phyloP scores from a whole-genome alignment of 2,888 invertebrate species.

The Philereme vetulata region DNA sequence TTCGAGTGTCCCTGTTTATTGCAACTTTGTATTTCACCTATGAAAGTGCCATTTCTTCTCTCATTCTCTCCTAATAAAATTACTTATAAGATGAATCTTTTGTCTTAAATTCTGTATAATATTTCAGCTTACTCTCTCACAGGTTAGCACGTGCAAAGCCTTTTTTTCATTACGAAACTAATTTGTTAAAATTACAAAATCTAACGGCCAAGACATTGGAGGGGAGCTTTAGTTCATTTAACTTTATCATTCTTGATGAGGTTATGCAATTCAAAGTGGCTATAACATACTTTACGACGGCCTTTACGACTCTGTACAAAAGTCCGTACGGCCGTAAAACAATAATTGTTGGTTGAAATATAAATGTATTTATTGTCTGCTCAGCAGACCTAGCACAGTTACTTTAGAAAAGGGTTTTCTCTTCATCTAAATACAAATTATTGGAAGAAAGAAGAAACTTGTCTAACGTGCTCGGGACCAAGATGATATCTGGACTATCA shows the following conservation, averaged over 20 bases:
- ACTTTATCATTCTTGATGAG: constrained; percentile 33
- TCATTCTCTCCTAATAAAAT: neutral
- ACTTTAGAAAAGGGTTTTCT: too few species aligned
- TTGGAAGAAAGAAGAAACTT: too few species aligned
- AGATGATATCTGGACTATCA: too few species aligned
- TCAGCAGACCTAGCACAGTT: too few species aligned
- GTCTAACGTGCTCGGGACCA: too few species aligned
- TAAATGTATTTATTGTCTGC: constrained; percentile 32
- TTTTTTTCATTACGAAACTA: constrained; percentile 1
- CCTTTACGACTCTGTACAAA: constrained; percentile 42
- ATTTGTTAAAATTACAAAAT: constrained; percentile 14
- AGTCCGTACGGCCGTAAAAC: constrained; percentile 42
- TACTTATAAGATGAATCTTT: neutral
- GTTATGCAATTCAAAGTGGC: constrained; percentile 38
- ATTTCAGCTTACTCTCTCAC: neutral
- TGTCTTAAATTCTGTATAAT: neutral
- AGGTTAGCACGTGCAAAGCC: neutral
- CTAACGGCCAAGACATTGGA: constrained; percentile 18
- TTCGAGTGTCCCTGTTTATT: constrained; percentile 19
- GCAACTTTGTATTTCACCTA: constrained; percentile 16
- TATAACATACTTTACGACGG: constrained; percentile 40
- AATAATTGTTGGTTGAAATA: constrained; percentile 47
- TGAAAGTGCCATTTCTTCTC: neutral
- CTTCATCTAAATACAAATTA: too few species aligned
- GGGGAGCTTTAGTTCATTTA: constrained; percentile 24